Conservation (phyloP, 2,113 vertebrate genomes). For the Notiomystis cincta region DNA sequence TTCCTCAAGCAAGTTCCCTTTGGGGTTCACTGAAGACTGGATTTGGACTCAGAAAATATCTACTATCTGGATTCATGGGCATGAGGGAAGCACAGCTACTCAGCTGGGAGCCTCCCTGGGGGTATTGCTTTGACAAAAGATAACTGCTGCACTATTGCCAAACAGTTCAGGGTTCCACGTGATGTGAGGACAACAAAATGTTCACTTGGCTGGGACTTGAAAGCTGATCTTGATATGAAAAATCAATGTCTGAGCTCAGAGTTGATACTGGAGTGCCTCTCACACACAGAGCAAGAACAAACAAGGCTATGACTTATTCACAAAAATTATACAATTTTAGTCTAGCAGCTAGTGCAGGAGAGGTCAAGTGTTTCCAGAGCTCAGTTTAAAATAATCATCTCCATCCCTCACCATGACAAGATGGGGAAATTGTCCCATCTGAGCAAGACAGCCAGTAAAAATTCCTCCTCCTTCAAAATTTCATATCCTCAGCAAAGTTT, state of each 20-base stretch:
- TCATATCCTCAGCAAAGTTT: not conserved
- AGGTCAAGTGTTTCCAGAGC: not conserved
- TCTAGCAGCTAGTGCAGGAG: not conserved
- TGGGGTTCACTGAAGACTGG: not conserved
- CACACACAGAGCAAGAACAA: not conserved
- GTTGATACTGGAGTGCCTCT: not conserved
- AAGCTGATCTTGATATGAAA: not conserved
- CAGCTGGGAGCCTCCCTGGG: not conserved
- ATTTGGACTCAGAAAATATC: not conserved
- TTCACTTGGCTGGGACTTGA: not conserved
- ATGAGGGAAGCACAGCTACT: not conserved
- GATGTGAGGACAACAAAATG: not conserved
- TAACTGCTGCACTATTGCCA: not conserved
- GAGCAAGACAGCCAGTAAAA: not conserved
- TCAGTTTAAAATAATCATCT: not conserved
- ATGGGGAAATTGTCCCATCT: not conserved
- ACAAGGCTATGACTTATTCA: not conserved
- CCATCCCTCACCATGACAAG: accelerated
- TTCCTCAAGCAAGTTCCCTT: not conserved
- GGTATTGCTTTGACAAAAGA: not conserved
- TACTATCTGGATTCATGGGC: not conserved
- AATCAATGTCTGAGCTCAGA: not conserved
- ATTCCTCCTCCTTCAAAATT: not conserved
- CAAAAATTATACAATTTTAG: not conserved
- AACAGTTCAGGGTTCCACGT: not conserved